phyloP scores from a whole-genome alignment of 2,888 invertebrate species.

The Cetonia aurata region DNA sequence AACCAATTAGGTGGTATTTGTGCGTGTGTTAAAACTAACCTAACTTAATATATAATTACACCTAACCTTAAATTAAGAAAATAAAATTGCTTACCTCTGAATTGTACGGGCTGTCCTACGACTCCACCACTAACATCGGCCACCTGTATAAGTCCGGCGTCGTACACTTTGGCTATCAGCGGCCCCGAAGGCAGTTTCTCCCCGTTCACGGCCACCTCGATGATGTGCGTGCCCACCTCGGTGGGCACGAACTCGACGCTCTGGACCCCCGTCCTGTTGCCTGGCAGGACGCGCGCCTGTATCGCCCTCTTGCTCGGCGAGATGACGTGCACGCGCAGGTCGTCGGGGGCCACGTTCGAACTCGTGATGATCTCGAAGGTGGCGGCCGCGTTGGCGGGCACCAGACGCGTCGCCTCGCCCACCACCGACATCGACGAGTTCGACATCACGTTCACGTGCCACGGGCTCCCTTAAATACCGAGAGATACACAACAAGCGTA shows the following conservation, averaged over 20 bases:
- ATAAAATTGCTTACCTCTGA: constrained; percentile 80
- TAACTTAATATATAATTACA: background rate
- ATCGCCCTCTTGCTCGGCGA: constrained; percentile 89
- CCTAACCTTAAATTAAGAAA: too few relatives aligned
- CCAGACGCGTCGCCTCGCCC: constrained; percentile 89
- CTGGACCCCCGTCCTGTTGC: constrained; percentile 80
- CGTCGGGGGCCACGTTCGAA: constrained; percentile 69
- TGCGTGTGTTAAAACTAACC: background rate
- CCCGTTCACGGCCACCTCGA: constrained; percentile 90
- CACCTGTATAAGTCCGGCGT: constrained; percentile 92
- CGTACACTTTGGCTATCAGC: constrained; percentile 93
- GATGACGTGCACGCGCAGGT: constrained; percentile 76
- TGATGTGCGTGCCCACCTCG: constrained; percentile 94
- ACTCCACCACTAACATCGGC: constrained; percentile 94
- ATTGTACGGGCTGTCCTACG: constrained; percentile 96
- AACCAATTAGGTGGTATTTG: too few relatives aligned
- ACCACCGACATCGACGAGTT: constrained; percentile 80
- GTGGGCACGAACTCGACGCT: constrained; percentile 92
- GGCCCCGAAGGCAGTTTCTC: constrained; percentile 92
- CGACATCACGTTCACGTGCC: constrained; percentile 93
- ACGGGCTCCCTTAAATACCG: constrained; percentile 83
- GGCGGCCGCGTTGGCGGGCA: constrained; percentile 90
- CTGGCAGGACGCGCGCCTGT: constrained; percentile 85
- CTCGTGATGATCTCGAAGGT: constrained; percentile 89
- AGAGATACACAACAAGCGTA: too few relatives aligned